Evolutionary conservation across 2,888 invertebrate species (phyloP).

Genomic region (Liposcelis brunnea): DNA sequence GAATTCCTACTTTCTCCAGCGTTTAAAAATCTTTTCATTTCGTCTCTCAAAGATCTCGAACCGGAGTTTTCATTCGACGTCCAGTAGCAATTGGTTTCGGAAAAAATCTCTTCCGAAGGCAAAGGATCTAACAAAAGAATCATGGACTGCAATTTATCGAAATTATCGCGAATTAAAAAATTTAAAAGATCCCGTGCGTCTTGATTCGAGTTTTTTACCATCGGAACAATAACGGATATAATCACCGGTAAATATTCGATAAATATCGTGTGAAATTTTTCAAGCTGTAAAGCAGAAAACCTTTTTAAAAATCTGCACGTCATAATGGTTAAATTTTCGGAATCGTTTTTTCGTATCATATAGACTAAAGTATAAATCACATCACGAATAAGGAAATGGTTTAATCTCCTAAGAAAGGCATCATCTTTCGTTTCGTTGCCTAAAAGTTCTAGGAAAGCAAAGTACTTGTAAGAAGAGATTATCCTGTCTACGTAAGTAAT

Average conservation of each 20-base stretch:
- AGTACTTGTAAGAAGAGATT: constrained; percentile 36
- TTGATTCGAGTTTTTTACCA: constrained; percentile 24
- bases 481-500: constrained; percentile 34
- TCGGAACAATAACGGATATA: constrained; percentile 34
- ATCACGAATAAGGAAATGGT: constrained; percentile 37
- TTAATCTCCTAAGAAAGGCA: constrained; percentile 25
- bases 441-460: constrained; percentile 31
- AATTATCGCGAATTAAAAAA: constrained; percentile 36
- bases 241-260: constrained; percentile 32
- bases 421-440: constrained; percentile 25
- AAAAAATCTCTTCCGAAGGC: constrained; percentile 21
- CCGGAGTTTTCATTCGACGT: constrained; percentile 22
- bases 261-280: constrained; percentile 28
- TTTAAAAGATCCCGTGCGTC: constrained; percentile 24
- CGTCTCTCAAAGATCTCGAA: constrained; percentile 24
- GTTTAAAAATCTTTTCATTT: constrained; percentile 33
- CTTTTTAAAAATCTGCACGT: constrained; percentile 27
- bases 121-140: constrained; percentile 34
- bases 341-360: constrained; percentile 27
- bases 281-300: constrained; percentile 29
- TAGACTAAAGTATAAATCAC: constrained; percentile 34
- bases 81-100: constrained; percentile 20
- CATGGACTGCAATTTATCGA: constrained; percentile 27
- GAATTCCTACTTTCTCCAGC: constrained; percentile 18
- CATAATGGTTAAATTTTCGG: constrained; percentile 21